Evolutionary conservation across 1,140 invertebrate genomes (phyloP).

Genomic region (Camponotus vicinus): DNA sequence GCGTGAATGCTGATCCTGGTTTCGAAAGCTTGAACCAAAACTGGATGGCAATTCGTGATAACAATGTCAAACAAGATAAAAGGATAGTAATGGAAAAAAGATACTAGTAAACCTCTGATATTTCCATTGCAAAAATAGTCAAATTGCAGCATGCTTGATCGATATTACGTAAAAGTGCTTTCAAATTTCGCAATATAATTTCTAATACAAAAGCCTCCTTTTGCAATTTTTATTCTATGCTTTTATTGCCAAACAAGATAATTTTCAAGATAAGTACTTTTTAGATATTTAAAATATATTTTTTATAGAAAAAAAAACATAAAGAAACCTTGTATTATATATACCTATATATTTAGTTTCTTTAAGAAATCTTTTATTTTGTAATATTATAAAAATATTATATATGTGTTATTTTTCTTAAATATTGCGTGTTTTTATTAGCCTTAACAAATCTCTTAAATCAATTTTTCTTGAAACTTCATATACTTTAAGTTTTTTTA

Average conservation of each 20-base stretch:
- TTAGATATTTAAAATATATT: conserved; percentile 12
- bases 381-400: neutral
- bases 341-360: neutral
- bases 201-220: neutral
- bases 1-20: neutral
- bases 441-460: neutral
- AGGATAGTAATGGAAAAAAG: neutral
- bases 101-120: conserved; percentile 13
- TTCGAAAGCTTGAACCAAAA: neutral
- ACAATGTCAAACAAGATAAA: conserved; percentile 14
- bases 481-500: neutral
- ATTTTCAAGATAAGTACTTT: neutral
- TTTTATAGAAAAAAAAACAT: neutral
- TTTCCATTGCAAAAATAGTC: conserved; percentile 25
- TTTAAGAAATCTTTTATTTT: conserved; percentile 10
- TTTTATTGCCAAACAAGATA: neutral
- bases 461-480: neutral
- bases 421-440: neutral
- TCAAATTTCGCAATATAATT: neutral
- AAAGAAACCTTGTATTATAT: neutral
- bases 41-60: neutral
- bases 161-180: neutral
- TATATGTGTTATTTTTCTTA: no score
- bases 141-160: neutral
- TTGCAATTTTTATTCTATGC: neutral